Percentiles rank a stretch among this genome's conserved stretches.
phyloP scores from a whole-genome alignment of 2,888 invertebrate genomes.

The Netelia inedita region DNA sequence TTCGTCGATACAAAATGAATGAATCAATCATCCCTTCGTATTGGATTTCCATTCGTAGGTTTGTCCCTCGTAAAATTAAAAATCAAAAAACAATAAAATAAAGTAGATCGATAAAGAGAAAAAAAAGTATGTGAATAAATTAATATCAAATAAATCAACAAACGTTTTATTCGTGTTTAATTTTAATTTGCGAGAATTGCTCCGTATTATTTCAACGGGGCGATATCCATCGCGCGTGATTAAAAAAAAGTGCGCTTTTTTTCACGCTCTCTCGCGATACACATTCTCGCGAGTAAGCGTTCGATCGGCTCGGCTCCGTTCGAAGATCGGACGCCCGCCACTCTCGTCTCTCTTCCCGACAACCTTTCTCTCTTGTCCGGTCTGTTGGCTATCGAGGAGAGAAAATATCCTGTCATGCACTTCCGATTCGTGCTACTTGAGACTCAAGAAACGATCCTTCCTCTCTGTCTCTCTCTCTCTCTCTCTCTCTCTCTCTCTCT shows the following conservation, averaged over 20 bases:
- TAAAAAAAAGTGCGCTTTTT: background rate
- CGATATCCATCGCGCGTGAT: background rate
- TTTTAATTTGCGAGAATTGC: too few species aligned
- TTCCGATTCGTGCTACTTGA: constrained; percentile 68
- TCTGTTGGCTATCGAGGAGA: constrained; percentile 71
- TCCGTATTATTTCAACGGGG: background rate
- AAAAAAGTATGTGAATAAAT: too few species aligned
- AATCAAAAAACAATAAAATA: too few species aligned
- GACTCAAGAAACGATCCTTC: constrained; percentile 42
- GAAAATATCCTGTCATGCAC: constrained; percentile 68
- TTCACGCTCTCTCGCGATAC: constrained; percentile 36
- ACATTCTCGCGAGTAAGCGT: constrained; percentile 36
- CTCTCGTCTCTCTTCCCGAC: constrained; percentile 31
- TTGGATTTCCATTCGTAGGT: too few species aligned
- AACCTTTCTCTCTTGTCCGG: constrained; percentile 70
- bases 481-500: background rate
- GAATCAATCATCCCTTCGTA: too few species aligned
- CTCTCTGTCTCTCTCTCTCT: constrained; percentile 29
- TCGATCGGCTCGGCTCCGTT: constrained; percentile 27
- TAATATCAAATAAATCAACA: too few species aligned
- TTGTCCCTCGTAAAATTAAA: too few species aligned
- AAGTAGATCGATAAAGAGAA: too few species aligned
- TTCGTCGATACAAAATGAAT: too few species aligned
- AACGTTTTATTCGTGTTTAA: too few species aligned
- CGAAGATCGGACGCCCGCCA: constrained; percentile 34